Conservation (phyloP, 1,140 invertebrate genomes). For the Streblospio benedicti region DNA sequence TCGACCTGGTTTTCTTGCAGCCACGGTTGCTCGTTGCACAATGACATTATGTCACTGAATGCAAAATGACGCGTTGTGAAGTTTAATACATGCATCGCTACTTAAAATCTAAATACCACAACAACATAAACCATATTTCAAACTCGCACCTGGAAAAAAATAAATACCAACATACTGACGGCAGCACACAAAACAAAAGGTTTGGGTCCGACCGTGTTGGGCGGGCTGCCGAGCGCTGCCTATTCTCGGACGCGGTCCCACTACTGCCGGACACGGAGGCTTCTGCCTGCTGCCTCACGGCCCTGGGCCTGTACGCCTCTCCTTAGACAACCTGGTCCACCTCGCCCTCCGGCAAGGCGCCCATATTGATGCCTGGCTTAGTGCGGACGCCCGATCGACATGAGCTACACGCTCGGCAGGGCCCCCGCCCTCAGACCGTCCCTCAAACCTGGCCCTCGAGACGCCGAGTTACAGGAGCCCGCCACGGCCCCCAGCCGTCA, state of each 20-base stretch:
- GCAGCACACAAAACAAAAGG: no score
- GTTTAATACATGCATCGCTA: no score
- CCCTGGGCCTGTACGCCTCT: conserved; percentile 91
- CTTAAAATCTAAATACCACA: no score
- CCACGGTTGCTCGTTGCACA: no score
- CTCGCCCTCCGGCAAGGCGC: conserved; percentile 63
- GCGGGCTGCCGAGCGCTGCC: conserved; percentile 68
- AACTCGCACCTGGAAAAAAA: no score
- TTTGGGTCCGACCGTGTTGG: conserved; percentile 74
- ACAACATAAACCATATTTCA: no score
- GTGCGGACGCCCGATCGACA: conserved; percentile 55
- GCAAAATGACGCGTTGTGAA: no score
- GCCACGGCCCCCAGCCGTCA: conserved; percentile 41
- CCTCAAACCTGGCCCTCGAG: conserved; percentile 74
- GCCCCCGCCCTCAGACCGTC: conserved; percentile 76
- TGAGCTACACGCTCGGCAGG: conserved; percentile 43
- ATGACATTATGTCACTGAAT: no score
- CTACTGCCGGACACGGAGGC: conserved; percentile 91
- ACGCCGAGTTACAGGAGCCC: conserved; percentile 86
- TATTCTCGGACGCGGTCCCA: conserved; percentile 94
- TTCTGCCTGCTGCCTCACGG: conserved; percentile 94
- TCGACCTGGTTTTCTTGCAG: no score
- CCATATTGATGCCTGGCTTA: conserved; percentile 86
- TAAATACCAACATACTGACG: no score
- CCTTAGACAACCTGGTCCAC: conserved; percentile 77